Percentiles rank a stretch among this genome's conserved stretches.
phyloP scores from a whole-genome alignment of 2,113 vertebrate genomes.

The Charadrius vociferus region DNA sequence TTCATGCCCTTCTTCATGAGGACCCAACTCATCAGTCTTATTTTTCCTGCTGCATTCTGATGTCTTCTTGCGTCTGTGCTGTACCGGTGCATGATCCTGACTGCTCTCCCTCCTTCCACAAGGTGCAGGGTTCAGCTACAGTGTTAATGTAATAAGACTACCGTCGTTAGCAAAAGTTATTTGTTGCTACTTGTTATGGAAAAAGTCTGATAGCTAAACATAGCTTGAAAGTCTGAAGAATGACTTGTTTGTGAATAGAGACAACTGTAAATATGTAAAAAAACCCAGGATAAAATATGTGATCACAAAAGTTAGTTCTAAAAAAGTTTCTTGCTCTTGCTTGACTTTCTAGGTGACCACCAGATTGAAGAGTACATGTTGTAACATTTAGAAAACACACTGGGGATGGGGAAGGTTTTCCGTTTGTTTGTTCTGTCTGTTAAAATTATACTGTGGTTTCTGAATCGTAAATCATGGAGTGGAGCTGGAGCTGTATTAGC shows the following conservation, averaged over 20 bases:
- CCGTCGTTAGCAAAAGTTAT: neutral
- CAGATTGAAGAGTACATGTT: slow-evolving; percentile 48
- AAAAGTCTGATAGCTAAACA: neutral
- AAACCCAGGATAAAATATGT: neutral
- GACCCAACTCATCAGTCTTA: neutral
- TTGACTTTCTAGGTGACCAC: slow-evolving; percentile 25
- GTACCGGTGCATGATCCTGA: rapidly evolving
- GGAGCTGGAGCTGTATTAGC: slow-evolving; percentile 53
- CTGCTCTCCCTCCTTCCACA: neutral
- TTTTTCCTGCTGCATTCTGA: neutral
- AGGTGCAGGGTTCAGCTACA: neutral
- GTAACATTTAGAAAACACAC: slow-evolving; percentile 29
- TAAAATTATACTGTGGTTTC: slow-evolving; percentile 51
- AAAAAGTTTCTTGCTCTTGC: neutral
- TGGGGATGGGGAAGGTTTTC: slow-evolving; percentile 4
- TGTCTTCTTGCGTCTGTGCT: neutral
- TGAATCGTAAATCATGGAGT: slow-evolving; percentile 58
- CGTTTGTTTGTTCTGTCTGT: slow-evolving; percentile 38
- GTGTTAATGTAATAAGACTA: neutral
- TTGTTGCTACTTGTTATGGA: neutral
- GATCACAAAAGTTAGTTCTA: neutral
- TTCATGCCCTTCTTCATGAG: neutral
- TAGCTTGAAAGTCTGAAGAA: neutral
- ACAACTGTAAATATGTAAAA: neutral
- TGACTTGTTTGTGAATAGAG: neutral